These are phyloP conservation scores for Campoplex capitator DNA, from an alignment of 2,888 invertebrate species.

Conservation along the genomic window DNA sequence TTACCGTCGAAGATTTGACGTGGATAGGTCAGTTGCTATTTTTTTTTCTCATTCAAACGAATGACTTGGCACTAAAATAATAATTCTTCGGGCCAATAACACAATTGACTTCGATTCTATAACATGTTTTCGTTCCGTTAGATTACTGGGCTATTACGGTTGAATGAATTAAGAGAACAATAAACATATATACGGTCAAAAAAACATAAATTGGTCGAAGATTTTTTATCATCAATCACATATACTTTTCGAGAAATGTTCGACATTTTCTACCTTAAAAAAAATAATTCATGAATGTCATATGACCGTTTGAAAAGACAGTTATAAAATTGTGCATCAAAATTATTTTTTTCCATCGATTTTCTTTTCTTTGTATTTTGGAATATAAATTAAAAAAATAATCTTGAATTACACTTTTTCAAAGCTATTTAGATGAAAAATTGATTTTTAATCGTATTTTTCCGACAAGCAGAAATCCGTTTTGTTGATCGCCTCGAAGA, in stretches of 20 bases:
- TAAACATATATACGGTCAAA: not conserved
- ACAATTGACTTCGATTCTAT: not conserved
- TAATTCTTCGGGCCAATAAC: not conserved
- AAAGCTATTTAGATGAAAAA: too few species aligned
- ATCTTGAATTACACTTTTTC: too few species aligned
- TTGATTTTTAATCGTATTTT: too few species aligned
- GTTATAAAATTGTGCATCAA: too few species aligned
- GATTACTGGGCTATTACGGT: not conserved
- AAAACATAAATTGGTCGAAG: not conserved
- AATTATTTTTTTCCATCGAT: too few species aligned
- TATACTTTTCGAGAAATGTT: not conserved
- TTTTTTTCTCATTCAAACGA: not conserved
- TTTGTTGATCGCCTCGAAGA: not conserved
- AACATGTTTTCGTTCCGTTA: not conserved
- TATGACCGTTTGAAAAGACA: not conserved
- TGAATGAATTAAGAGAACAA: not conserved
- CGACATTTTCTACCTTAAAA: not conserved
- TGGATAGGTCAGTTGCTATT: conserved; percentile 1
- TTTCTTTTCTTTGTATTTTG: too few species aligned
- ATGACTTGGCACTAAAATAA: not conserved
- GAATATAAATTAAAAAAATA: too few species aligned
- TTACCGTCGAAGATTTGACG: not conserved
- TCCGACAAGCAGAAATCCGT: not conserved
- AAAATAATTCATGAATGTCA: not conserved
- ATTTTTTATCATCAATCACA: too few species aligned